Evolutionary conservation across 2,888 invertebrate species (phyloP).

Genomic region (Endotricha flammealis): DNA sequence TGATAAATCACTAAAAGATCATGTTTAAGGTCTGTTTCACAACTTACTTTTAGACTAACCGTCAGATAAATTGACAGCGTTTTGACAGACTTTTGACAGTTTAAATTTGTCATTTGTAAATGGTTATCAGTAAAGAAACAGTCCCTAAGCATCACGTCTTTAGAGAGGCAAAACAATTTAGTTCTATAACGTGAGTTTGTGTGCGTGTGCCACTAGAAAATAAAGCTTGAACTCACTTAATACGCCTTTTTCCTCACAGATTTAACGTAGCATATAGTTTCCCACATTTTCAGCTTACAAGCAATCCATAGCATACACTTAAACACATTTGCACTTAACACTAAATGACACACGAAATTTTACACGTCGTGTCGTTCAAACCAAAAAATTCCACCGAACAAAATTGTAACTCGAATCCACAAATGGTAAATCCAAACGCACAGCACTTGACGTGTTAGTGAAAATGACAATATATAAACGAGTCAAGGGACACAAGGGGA

Average conservation of each 20-base stretch:
- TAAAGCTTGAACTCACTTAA: too few relatives aligned
- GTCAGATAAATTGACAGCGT: too few relatives aligned
- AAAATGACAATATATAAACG: constrained; percentile 2
- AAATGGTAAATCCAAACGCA: constrained; percentile 5
- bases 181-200: too few relatives aligned
- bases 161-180: too few relatives aligned
- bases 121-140: too few relatives aligned
- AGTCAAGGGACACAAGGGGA: constrained; percentile 34
- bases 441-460: neutral
- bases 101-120: too few relatives aligned
- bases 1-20: too few relatives aligned
- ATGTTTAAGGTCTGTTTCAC: too few relatives aligned
- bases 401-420: constrained; percentile 20
- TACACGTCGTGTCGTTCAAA: neutral
- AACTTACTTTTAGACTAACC: too few relatives aligned
- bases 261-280: constrained; percentile 61
- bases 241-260: constrained; percentile 71
- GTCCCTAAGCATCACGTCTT: too few relatives aligned
- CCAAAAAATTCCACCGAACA: constrained; percentile 10
- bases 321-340: constrained; percentile 34
- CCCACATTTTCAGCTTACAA: constrained; percentile 60
- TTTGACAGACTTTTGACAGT: too few relatives aligned
- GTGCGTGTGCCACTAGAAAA: too few relatives aligned
- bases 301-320: constrained; percentile 43
- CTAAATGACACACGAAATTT: constrained; percentile 9